phyloP scores from a whole-genome alignment of 2,113 vertebrate species.

The Macrotus californicus region DNA sequence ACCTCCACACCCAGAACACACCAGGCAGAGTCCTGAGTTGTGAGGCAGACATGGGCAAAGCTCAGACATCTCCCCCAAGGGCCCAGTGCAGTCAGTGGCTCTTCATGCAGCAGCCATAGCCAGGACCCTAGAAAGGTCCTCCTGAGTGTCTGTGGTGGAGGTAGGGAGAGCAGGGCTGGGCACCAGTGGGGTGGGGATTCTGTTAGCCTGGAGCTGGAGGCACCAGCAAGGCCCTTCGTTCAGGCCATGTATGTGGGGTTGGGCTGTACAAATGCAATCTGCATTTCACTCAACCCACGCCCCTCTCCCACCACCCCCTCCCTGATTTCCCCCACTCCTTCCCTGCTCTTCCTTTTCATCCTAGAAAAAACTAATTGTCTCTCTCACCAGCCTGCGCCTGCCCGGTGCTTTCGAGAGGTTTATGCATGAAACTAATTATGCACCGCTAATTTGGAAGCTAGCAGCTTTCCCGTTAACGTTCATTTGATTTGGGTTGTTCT shows the following conservation, averaged over 20 bases:
- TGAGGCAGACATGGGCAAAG: background rate
- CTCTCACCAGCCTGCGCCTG: slow-evolving; percentile 68
- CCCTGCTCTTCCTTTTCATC: slow-evolving; percentile 51
- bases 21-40: background rate
- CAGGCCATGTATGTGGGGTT: background rate
- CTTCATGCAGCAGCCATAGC: background rate
- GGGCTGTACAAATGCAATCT: background rate
- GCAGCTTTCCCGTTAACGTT: slow-evolving; percentile 75
- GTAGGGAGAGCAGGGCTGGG: background rate
- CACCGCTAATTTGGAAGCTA: slow-evolving; percentile 80
- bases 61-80: background rate
- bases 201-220: background rate
- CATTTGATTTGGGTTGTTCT: slow-evolving; percentile 69
- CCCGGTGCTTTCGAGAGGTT: slow-evolving; percentile 76
- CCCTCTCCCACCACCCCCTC: background rate
- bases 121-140: background rate
- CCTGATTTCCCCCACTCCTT: background rate
- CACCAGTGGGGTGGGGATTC: too few relatives aligned
- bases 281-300: background rate
- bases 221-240: background rate
- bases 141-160: background rate
- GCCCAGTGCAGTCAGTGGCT: background rate
- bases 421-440: slow-evolving; percentile 82
- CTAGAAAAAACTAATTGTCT: slow-evolving; percentile 79
- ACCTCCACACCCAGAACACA: background rate